Evolutionary conservation across 1,140 invertebrate species (phyloP).

Genomic region (Papilio machaon): DNA sequence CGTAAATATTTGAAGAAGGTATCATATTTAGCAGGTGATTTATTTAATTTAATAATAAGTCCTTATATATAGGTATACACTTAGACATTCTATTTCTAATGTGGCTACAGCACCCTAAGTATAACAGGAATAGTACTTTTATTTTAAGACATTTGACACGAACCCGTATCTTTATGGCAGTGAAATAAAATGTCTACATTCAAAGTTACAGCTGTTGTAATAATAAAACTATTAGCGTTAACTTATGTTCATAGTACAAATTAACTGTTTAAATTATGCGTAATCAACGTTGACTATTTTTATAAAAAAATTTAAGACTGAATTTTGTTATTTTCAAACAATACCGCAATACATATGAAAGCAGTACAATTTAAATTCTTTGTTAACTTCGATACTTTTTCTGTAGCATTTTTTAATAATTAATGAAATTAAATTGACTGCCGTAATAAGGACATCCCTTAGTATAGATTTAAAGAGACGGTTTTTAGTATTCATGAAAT

Average conservation of each 20-base stretch:
- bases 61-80: neutral
- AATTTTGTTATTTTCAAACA: neutral
- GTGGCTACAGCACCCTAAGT: neutral
- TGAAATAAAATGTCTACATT: slow-evolving; percentile 1
- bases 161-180: neutral
- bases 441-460: neutral
- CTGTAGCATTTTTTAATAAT: too few relatives aligned
- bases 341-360: neutral
- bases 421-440: neutral
- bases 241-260: neutral
- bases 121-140: slow-evolving; percentile 16
- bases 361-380: neutral
- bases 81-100: slow-evolving; percentile 4
- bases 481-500: too few relatives aligned
- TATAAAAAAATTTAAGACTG: neutral
- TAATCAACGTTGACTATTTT: neutral
- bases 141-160: slow-evolving; percentile 22
- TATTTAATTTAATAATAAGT: neutral
- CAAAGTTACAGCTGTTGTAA: neutral
- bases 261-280: neutral
- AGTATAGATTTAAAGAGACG: too few relatives aligned
- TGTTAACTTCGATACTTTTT: too few relatives aligned
- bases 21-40: too few relatives aligned
- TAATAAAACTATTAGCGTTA: neutral
- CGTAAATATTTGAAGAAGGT: too few relatives aligned